Evolutionary conservation across 1,140 invertebrate genomes (phyloP).

Genomic region (Ditylenchus dipsaci): DNA sequence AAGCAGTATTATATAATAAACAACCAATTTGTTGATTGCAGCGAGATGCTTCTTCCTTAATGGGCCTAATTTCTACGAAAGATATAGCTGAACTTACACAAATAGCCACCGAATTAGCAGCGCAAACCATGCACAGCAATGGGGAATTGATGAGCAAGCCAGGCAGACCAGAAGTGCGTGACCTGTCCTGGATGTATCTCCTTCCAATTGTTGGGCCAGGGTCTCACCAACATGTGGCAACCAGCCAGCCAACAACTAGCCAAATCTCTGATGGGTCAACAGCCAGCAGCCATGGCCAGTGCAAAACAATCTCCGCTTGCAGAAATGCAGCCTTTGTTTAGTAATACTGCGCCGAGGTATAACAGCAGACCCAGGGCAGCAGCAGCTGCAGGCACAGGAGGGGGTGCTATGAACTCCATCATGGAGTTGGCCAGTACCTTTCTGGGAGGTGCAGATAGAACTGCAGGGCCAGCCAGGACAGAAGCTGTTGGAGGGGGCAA

Average conservation of each 20-base stretch:
- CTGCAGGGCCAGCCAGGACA: conserved; percentile 18
- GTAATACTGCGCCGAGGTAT: background rate
- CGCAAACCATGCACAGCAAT: conserved; percentile 42
- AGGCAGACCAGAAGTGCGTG: conserved; percentile 31
- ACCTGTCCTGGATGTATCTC: conserved; percentile 22
- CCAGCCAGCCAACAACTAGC: conserved; percentile 37
- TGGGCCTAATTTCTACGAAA: conserved; percentile 35
- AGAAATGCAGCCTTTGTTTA: background rate
- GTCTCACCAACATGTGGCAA: conserved; percentile 40
- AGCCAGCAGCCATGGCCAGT: background rate
- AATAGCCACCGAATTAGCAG: conserved; percentile 42
- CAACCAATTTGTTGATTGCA: too few relatives aligned
- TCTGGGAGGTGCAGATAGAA: conserved; percentile 13
- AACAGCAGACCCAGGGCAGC: background rate
- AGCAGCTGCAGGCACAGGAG: background rate
- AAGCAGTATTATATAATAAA: too few relatives aligned
- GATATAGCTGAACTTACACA: conserved; percentile 45
- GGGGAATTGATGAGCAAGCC: conserved; percentile 39
- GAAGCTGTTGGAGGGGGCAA: background rate
- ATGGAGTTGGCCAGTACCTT: conserved; percentile 41
- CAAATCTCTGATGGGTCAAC: conserved; percentile 7
- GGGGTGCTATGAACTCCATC: conserved; percentile 16
- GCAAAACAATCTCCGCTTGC: background rate
- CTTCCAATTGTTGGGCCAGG: conserved; percentile 38
- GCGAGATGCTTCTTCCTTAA: conserved; percentile 9